Base-by-base conservation (phyloP, 2,113 vertebrate genomes). In the Pleuronectes platessa region DNA sequence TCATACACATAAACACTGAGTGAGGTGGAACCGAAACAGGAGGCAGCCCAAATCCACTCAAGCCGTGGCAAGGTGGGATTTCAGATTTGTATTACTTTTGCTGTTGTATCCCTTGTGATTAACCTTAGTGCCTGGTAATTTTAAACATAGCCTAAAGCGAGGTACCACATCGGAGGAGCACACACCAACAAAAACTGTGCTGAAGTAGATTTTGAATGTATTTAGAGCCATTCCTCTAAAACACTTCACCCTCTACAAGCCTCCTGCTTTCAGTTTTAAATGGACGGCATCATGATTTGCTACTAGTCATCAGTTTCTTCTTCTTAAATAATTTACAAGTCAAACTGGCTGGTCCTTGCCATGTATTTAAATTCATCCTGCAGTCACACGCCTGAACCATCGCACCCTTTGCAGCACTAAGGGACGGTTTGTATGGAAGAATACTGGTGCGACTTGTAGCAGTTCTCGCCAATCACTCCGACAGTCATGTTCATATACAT, bases 61-160 rank as follows among this genome's bases (percentile, higher is more conserved):
- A 61, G 72, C 13, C 23, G 0, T 12, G 5, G 13, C 23, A 13
- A 42, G 40, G 40, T 42, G 40, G 40, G 40, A 42, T 2, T 42
- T 42, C 40, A 3, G 40, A 42, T 13, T 42, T 42, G 1, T 42
- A 42, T 42, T 42, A 13, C 40, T 13, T 13, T 11, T 13, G 40
- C 40, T 10, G 40, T 12, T 42, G 13, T 42, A 9, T 10, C 9
- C 54, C 20, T 13, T 54, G 60, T 68, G 42, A 83, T 78, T 83
- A 64, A 76, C 75, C 68, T 14, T 4, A 55, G 49, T 55, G 55
- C 53, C 66, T 68, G 60, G 71, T 74, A 76, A 68, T 76, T 83
- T 71, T n/a, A 81, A 77, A 74, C 13, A 15, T 42, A 35, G 64
- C 69, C 80, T 62, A 37, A 62, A 82, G 61, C 37, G 56, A 71